Percentiles rank a stretch among this genome's conserved stretches.
Evolutionary conservation across 2,113 vertebrate species (phyloP).

Genomic region (Strix aluco): DNA sequence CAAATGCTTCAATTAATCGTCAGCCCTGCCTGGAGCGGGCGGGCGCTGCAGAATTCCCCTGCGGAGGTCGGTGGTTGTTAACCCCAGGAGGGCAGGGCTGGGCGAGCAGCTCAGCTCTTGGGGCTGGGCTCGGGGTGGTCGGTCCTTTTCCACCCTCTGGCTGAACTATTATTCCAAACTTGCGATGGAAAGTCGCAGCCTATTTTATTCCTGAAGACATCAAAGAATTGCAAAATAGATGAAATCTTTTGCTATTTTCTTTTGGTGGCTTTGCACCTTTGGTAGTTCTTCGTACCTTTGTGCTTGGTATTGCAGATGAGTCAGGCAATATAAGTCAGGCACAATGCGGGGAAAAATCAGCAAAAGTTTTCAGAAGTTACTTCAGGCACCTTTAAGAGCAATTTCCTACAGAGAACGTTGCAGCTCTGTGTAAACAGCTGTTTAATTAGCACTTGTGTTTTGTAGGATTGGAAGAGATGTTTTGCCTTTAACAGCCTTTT

Average conservation of each 20-base stretch:
- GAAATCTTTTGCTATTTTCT: not conserved
- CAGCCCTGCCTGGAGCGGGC: not conserved
- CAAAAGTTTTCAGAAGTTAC: not conserved
- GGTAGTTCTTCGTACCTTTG: not conserved
- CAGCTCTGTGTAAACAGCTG: not conserved
- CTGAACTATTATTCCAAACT: not conserved
- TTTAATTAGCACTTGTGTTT: not conserved
- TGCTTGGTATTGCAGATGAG: not conserved
- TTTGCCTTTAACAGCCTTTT: not conserved
- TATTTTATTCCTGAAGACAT: not conserved
- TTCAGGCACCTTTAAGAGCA: not conserved
- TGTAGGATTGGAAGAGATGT: not conserved
- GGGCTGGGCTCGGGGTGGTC: fast-evolving
- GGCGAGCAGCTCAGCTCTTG: not conserved
- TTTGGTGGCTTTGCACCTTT: not conserved
- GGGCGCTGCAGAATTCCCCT: not conserved
- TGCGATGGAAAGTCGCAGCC: not conserved
- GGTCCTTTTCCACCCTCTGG: not conserved
- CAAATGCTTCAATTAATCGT: fast-evolving
- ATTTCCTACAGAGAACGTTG: too few relatives aligned
- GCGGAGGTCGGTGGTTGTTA: not conserved
- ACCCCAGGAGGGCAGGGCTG: not conserved
- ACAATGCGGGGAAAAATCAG: not conserved
- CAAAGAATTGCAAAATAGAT: not conserved
- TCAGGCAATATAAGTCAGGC: not conserved